Conservation (phyloP, 37 sponge, comb jelly and placozoan genomes). For the Geodia barretti region DNA sequence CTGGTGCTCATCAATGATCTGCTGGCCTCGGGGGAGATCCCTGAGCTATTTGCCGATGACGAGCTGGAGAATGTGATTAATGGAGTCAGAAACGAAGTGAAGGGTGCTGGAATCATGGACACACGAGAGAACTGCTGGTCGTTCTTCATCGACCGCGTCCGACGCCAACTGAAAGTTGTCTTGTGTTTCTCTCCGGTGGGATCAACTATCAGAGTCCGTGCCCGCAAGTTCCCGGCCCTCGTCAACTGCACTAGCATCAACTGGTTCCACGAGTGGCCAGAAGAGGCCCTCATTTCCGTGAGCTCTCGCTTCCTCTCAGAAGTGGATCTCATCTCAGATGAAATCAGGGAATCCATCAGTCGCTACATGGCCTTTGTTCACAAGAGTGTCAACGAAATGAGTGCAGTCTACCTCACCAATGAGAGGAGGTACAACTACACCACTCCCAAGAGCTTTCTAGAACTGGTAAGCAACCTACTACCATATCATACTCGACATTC, state of each 20-base stretch:
- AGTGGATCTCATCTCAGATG: slow-evolving; percentile 68
- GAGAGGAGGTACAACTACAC: slow-evolving; percentile 99
- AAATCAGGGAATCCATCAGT: slow-evolving; percentile 78
- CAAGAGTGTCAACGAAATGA: slow-evolving; percentile 87
- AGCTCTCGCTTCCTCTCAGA: slow-evolving; percentile 87
- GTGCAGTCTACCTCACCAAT: slow-evolving; percentile 86
- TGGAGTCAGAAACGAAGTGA: slow-evolving; percentile 93
- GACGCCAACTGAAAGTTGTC: slow-evolving; percentile 95
- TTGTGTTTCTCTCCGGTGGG: slow-evolving; percentile 99
- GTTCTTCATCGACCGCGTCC: slow-evolving; percentile 96
- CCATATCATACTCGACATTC: not conserved
- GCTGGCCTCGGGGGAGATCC: slow-evolving; percentile 95
- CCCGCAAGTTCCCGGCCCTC: slow-evolving; percentile 97
- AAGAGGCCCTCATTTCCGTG: slow-evolving; percentile 92
- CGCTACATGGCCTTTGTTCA: slow-evolving; percentile 97
- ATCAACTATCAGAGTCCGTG: slow-evolving; percentile 87
- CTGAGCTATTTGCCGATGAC: slow-evolving; percentile 95
- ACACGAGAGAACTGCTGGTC: slow-evolving; percentile 96
- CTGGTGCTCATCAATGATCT: slow-evolving; percentile 94
- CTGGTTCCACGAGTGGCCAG: slow-evolving; percentile 99
- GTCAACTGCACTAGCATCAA: slow-evolving; percentile 97
- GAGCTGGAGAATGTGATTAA: slow-evolving; percentile 84
- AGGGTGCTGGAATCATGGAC: slow-evolving; percentile 92
- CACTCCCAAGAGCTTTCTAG: slow-evolving; percentile 99
- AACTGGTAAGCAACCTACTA: slow-evolving; percentile 50